Conservation (phyloP, 2,888 invertebrate genomes). For the Amaurobius ferox region DNA sequence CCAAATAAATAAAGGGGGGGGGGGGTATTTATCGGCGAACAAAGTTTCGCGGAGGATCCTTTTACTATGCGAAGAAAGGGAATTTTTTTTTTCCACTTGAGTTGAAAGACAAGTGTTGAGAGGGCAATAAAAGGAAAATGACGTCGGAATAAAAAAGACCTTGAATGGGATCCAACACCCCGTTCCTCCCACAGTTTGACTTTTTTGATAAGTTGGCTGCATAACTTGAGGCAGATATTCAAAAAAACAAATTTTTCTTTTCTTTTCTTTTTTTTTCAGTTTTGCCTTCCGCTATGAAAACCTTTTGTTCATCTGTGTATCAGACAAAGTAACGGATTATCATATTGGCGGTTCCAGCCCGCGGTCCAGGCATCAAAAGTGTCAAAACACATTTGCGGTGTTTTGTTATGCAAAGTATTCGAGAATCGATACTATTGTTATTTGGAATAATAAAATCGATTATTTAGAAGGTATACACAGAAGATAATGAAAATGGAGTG, state of each 20-base stretch:
- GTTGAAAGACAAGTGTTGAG: conserved; percentile 62
- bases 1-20: conserved; percentile 47
- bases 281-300: background rate
- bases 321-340: conserved; percentile 5
- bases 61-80: conserved; percentile 13
- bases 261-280: background rate
- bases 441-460: too few species aligned
- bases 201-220: background rate
- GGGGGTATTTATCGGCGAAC: conserved; percentile 48
- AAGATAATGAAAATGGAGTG: too few species aligned
- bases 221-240: conserved; percentile 3
- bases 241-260: background rate
- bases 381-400: background rate
- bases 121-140: conserved; percentile 54
- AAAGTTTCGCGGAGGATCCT: conserved; percentile 34
- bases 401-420: background rate
- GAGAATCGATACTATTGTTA: background rate
- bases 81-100: conserved; percentile 37
- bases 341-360: background rate
- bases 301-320: background rate
- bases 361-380: background rate
- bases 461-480: too few species aligned
- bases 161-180: background rate
- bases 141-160: background rate
- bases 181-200: conserved; percentile 12